A percentile compares a stretch with the other conserved stretches of the same genome.
Evolutionary conservation across 1,140 invertebrate genomes (phyloP).

Genomic region (Pseudomyrmex dendroicus): DNA sequence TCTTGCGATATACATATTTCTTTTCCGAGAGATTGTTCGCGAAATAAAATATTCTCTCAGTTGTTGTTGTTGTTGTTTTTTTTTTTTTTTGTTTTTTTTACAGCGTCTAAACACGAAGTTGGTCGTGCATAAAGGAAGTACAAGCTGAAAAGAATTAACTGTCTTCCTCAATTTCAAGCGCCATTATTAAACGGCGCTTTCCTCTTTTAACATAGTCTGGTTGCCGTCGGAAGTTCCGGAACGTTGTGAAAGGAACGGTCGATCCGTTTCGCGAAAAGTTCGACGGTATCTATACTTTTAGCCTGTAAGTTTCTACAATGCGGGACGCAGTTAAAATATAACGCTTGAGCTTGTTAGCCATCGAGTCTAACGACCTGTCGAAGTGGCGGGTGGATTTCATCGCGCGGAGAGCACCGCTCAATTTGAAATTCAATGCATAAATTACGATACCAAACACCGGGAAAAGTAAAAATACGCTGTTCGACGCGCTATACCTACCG

Average conservation of each 20-base stretch:
- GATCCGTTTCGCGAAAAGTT: conserved; percentile 59
- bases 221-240: conserved; percentile 46
- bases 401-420: conserved; percentile 1
- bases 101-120: conserved; percentile 35
- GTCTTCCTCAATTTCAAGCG: conserved; percentile 32
- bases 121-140: conserved; percentile 22
- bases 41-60: conserved; percentile 8
- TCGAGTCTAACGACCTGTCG: conserved; percentile 56
- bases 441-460: conserved; percentile 58
- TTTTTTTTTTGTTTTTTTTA: conserved; percentile 4
- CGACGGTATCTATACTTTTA: conserved; percentile 1
- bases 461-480: conserved; percentile 51
- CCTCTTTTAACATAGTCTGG: background rate
- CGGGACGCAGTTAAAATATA: conserved; percentile 58
- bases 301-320: conserved; percentile 30
- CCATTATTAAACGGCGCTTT: conserved; percentile 54
- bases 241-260: conserved; percentile 45
- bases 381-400: conserved; percentile 44
- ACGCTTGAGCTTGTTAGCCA: conserved; percentile 54
- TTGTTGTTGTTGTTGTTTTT: too few species aligned
- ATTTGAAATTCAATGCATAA: conserved; percentile 71
- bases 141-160: conserved; percentile 46
- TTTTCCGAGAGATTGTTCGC: conserved; percentile 8
- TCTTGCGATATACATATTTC: background rate
- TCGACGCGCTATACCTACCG: conserved; percentile 1